These are phyloP conservation scores for Drosophila aldrichi DNA, from an alignment of 2,888 invertebrate species.

Conservation along the genomic window DNA sequence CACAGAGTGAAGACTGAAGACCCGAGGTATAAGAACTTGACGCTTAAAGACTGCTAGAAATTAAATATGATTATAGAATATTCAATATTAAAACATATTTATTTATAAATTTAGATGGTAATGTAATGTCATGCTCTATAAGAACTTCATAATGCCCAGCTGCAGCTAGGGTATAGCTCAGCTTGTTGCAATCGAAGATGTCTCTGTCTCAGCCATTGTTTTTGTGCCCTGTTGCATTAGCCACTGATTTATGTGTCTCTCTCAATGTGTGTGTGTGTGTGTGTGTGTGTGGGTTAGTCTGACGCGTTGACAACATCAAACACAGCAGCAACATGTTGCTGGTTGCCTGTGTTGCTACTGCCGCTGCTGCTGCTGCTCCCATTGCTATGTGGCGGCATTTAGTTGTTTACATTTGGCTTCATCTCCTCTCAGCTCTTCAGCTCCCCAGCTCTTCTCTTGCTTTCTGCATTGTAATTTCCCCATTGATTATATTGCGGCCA, in stretches of 20 bases:
- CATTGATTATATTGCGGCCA: conserved; percentile 53
- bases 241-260: conserved; percentile 42
- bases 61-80: not conserved
- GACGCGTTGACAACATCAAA: conserved; percentile 49
- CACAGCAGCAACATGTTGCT: conserved; percentile 58
- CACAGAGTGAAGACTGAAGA: not conserved
- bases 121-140: not conserved
- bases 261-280: conserved; percentile 17
- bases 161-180: not conserved
- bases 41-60: not conserved
- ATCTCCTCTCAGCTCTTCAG: not conserved
- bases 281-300: conserved; percentile 20
- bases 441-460: not conserved
- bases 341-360: conserved; percentile 17
- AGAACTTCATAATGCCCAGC: not conserved
- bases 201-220: conserved; percentile 38
- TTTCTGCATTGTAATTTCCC: conserved; percentile 50
- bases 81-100: not conserved
- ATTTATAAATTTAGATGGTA: not conserved
- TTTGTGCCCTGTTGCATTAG: conserved; percentile 29
- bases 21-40: not conserved
- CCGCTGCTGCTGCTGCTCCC: conserved; percentile 31
- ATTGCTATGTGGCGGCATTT: conserved; percentile 22
- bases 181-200: conserved; percentile 45
- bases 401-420: conserved; percentile 56